Conservation (phyloP, 2,797 vertebrate genomes). For the Champsocephalus esox region DNA sequence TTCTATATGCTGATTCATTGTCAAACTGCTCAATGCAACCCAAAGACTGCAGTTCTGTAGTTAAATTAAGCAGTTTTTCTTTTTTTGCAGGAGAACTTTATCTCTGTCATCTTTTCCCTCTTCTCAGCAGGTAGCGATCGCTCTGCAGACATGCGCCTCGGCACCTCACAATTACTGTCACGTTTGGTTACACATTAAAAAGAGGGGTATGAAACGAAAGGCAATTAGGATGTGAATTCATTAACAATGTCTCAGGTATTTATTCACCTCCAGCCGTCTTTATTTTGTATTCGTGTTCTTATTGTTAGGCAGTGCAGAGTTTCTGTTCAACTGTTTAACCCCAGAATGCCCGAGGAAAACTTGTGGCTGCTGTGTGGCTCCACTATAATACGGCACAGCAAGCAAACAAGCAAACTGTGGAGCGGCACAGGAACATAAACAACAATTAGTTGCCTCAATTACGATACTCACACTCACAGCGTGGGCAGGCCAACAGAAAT, state of each 20-base stretch:
- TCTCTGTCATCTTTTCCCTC: conserved; percentile 44
- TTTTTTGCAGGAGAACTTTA: conserved; percentile 19
- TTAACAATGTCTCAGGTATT: conserved; percentile 33
- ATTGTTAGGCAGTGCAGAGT: conserved; percentile 10
- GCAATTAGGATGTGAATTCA: conserved; percentile 41
- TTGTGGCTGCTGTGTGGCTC: conserved; percentile 23
- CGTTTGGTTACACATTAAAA: conserved; percentile 48
- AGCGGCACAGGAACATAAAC: conserved; percentile 41
- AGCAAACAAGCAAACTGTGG: conserved; percentile 52
- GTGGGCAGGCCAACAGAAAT: conserved; percentile 1
- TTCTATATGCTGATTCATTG: conserved; percentile 9
- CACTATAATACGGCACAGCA: conserved; percentile 7
- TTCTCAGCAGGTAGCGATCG: conserved; percentile 65
- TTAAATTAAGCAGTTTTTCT: conserved; percentile 21
- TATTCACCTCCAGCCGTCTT: conserved; percentile 17
- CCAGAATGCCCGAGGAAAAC: conserved; percentile 23
- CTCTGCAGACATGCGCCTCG: conserved; percentile 58
- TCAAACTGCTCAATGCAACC: conserved; percentile 6
- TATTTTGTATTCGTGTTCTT: background rate
- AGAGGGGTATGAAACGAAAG: conserved; percentile 49
- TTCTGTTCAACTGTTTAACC: conserved; percentile 36
- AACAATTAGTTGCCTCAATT: conserved; percentile 49
- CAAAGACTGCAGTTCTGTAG: conserved; percentile 15
- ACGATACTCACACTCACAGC: conserved; percentile 9
- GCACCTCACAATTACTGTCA: conserved; percentile 70